These are phyloP conservation scores for Falco berigora DNA, from an alignment of 2,797 vertebrate species.

Conservation along the genomic window DNA sequence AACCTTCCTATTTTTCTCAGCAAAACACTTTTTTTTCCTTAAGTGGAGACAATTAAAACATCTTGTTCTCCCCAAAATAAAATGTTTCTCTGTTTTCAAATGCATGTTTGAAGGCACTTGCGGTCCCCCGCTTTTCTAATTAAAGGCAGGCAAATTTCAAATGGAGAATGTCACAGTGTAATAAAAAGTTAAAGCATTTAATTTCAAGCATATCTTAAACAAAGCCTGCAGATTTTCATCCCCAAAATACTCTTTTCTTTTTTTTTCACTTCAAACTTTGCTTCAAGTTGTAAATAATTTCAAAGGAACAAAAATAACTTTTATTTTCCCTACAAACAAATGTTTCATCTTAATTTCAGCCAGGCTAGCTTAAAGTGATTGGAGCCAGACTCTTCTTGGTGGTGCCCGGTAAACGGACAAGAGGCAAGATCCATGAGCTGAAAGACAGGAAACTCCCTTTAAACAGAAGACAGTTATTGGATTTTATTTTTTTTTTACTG, in stretches of 20 bases:
- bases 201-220: conserved; percentile 17
- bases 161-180: not conserved
- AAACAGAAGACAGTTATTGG: not conserved
- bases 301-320: conserved; percentile 47
- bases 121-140: not conserved
- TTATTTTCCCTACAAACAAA: not conserved
- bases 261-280: not conserved
- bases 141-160: conserved; percentile 31
- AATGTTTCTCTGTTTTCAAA: not conserved
- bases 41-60: not conserved
- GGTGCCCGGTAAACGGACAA: not conserved
- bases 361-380: not conserved
- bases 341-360: conserved; percentile 5
- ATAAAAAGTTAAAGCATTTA: not conserved
- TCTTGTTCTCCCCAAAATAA: conserved; percentile 4
- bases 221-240: conserved; percentile 20
- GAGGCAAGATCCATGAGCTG: not conserved
- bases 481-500: not conserved
- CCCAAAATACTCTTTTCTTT: not conserved
- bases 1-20: not conserved
- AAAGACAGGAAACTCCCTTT: not conserved
- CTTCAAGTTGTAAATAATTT: conserved; percentile 34
- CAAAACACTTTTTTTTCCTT: not conserved
- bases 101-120: not conserved
- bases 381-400: not conserved